A percentile compares a stretch with the other conserved stretches of the same genome.
phyloP scores from a whole-genome alignment of 1,140 invertebrate genomes.

The Thaumatotibia leucotreta region DNA sequence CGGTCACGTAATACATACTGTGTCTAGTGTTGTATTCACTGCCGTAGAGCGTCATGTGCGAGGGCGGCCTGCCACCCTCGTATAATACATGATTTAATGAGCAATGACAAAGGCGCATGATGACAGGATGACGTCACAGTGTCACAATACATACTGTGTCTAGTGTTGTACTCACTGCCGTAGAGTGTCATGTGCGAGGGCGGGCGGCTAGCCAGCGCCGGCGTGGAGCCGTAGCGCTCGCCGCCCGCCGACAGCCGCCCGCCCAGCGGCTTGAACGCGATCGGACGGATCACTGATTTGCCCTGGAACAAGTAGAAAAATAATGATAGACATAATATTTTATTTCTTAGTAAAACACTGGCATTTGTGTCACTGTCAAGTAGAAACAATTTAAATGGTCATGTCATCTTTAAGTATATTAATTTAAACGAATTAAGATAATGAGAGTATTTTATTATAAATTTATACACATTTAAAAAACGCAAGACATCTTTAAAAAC shows the following conservation, averaged over 20 bases:
- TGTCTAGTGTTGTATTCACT: constrained; percentile 81
- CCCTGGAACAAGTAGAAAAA: constrained; percentile 72
- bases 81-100: too few species aligned
- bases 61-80: constrained; percentile 79
- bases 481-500: too few species aligned
- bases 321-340: too few species aligned
- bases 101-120: too few species aligned
- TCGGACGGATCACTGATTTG: constrained; percentile 84
- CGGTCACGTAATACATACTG: too few species aligned
- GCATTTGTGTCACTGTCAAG: too few species aligned
- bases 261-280: constrained; percentile 84
- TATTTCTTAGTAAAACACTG: too few species aligned
- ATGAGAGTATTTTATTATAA: too few species aligned
- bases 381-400: too few species aligned
- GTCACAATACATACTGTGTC: background rate
- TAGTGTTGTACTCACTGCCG: constrained; percentile 77
- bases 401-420: too few species aligned
- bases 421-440: too few species aligned
- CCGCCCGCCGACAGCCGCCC: constrained; percentile 76
- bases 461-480: too few species aligned
- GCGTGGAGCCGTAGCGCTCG: constrained; percentile 82
- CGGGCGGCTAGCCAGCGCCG: constrained; percentile 78
- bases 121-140: background rate
- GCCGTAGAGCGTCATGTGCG: constrained; percentile 80
- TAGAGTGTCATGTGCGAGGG: constrained; percentile 80